Percentiles rank a stretch among this genome's conserved stretches.
Conservation (phyloP, 2,797 vertebrate genomes). For the Glossophaga mutica region DNA sequence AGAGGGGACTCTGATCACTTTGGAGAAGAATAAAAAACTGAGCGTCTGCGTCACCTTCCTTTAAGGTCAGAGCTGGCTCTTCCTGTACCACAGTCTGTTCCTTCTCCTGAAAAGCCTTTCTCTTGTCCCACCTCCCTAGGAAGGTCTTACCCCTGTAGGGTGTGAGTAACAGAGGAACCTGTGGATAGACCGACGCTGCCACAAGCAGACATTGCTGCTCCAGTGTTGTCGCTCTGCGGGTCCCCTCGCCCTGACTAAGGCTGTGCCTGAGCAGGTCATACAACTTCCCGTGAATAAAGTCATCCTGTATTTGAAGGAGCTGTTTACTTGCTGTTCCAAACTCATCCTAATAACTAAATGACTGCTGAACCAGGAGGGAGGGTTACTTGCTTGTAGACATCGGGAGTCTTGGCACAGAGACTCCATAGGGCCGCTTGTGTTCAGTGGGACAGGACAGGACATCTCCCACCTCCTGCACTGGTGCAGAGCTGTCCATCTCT, state of each 20-base stretch:
- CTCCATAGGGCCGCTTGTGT: accelerated
- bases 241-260: neutral
- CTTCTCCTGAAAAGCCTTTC: neutral
- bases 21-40: neutral
- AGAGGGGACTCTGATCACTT: neutral
- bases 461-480: neutral
- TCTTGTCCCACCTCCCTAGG: neutral
- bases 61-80: neutral
- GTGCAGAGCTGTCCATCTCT: neutral
- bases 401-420: neutral
- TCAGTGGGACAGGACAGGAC: neutral
- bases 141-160: neutral
- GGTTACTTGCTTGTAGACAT: neutral
- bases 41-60: neutral
- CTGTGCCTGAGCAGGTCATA: neutral
- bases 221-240: accelerated
- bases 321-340: neutral
- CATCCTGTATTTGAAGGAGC: neutral
- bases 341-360: neutral
- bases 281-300: neutral
- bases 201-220: neutral
- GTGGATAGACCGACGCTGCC: neutral
- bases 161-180: neutral
- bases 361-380: neutral
- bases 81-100: neutral